These are phyloP conservation scores for Drosophila koepferae DNA, from an alignment of 2,888 invertebrate species.

Conservation along the genomic window DNA sequence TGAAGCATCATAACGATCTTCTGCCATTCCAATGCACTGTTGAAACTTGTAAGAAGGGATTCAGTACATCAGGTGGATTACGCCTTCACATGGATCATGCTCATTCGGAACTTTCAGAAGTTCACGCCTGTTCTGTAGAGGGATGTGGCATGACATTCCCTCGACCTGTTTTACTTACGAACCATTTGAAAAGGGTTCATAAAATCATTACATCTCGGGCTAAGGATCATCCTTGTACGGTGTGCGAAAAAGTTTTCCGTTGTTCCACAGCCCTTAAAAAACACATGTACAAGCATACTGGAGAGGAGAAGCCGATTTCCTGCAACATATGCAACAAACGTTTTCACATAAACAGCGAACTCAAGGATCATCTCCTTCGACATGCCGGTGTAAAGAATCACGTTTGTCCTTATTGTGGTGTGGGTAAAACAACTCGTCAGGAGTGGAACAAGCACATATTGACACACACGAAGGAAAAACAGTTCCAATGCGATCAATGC, in stretches of 20 bases:
- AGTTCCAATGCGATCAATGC: slow-evolving; percentile 79
- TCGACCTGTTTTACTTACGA: slow-evolving; percentile 73
- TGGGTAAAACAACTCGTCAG: slow-evolving; percentile 83
- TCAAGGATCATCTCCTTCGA: slow-evolving; percentile 82
- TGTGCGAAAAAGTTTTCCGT: slow-evolving; percentile 83
- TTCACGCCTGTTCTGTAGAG: slow-evolving; percentile 73
- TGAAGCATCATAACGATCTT: slow-evolving; percentile 82
- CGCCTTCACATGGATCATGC: slow-evolving; percentile 79
- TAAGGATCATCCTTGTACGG: slow-evolving; percentile 75
- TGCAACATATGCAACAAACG: slow-evolving; percentile 83
- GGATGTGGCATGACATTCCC: slow-evolving; percentile 80
- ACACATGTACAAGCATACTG: slow-evolving; percentile 83
- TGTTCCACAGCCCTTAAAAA: slow-evolving; percentile 83
- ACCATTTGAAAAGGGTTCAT: slow-evolving; percentile 78
- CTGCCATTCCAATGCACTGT: slow-evolving; percentile 80
- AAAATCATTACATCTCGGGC: slow-evolving; percentile 66
- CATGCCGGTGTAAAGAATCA: slow-evolving; percentile 84
- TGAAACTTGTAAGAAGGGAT: slow-evolving; percentile 78
- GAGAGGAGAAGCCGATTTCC: slow-evolving; percentile 82
- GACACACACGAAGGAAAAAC: slow-evolving; percentile 83
- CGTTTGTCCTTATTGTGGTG: slow-evolving; percentile 83
- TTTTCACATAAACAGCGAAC: slow-evolving; percentile 82
- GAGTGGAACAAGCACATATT: slow-evolving; percentile 83
- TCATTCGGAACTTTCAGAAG: slow-evolving; percentile 78
- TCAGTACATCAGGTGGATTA: slow-evolving; percentile 77